Percentiles rank a stretch among this genome's conserved stretches.
Conservation (phyloP, 2,888 invertebrate genomes). For the Lasioglossum leucozonium region DNA sequence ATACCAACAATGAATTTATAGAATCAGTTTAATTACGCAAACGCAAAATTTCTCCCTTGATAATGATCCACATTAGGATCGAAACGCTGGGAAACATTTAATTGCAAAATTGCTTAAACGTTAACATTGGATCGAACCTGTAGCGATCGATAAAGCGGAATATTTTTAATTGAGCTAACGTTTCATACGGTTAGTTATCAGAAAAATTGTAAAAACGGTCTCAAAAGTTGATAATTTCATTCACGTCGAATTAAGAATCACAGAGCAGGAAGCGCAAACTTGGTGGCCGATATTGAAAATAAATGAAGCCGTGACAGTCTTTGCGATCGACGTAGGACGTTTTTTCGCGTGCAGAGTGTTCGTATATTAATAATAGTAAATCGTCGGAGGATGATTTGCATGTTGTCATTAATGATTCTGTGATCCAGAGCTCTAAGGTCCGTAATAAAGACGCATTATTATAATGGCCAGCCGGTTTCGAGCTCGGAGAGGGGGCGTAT, state of each 20-base stretch:
- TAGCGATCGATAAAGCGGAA: no score
- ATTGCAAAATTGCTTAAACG: no score
- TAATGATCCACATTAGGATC: no score
- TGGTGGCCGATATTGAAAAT: background rate
- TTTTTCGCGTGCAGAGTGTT: background rate
- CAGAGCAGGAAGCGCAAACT: background rate
- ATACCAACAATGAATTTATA: no score
- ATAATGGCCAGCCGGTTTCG: background rate
- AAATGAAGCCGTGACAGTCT: background rate
- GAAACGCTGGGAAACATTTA: no score
- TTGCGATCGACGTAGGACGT: background rate
- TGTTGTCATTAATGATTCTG: background rate
- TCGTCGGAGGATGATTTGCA: background rate
- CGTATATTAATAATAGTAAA: background rate
- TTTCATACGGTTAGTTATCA: background rate
- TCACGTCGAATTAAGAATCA: no score
- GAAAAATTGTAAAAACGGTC: background rate
- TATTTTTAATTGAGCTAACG: no score
- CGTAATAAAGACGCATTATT: slow-evolving; percentile 11
- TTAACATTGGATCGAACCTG: no score
- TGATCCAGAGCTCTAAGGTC: background rate
- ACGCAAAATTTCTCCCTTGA: no score
- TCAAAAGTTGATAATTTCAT: background rate
- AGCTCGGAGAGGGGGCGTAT: slow-evolving; percentile 6
- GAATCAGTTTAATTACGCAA: no score